A percentile compares a stretch with the other conserved stretches of the same genome.
These are phyloP conservation scores for Pogoniulus pusillus DNA, from an alignment of 2,797 vertebrate species.

Conservation along the genomic window DNA sequence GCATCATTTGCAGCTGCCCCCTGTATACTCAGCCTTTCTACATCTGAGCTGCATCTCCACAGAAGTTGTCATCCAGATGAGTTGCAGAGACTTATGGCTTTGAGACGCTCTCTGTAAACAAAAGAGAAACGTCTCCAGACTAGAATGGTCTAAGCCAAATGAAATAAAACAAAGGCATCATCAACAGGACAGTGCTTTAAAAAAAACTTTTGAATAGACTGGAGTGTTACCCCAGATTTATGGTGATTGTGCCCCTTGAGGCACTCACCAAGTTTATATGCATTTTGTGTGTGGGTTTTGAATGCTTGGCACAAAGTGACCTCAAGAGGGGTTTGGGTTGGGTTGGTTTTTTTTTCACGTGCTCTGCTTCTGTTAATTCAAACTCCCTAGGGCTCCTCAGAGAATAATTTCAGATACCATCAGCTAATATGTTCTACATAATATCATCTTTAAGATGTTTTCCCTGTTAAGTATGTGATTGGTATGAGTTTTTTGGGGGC, in stretches of 20 bases:
- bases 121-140: conserved; percentile 11
- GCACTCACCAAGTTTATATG: conserved; percentile 41
- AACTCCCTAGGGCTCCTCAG: background rate
- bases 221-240: conserved; percentile 25
- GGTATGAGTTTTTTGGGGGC: background rate
- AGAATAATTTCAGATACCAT: conserved; percentile 26
- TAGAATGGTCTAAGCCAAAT: background rate
- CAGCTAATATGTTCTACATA: conserved; percentile 14
- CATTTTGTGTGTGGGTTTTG: conserved; percentile 42
- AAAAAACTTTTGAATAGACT: conserved; percentile 49
- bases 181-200: conserved; percentile 34
- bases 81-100: conserved; percentile 44
- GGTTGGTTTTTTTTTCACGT: background rate
- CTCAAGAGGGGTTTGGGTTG: background rate
- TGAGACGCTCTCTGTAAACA: conserved; percentile 13
- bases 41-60: background rate
- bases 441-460: conserved; percentile 22
- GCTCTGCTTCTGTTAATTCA: conserved; percentile 10
- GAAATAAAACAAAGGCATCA: conserved; percentile 52
- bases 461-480: background rate
- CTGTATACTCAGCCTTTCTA: background rate
- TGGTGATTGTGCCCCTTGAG: conserved; percentile 53
- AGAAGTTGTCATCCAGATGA: conserved; percentile 21
- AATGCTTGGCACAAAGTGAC: conserved; percentile 8
- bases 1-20: background rate